Evolutionary conservation across 2,113 vertebrate species (phyloP), one percentile per base, ranked within the genome.

Genomic region (Martes martes): DNA sequence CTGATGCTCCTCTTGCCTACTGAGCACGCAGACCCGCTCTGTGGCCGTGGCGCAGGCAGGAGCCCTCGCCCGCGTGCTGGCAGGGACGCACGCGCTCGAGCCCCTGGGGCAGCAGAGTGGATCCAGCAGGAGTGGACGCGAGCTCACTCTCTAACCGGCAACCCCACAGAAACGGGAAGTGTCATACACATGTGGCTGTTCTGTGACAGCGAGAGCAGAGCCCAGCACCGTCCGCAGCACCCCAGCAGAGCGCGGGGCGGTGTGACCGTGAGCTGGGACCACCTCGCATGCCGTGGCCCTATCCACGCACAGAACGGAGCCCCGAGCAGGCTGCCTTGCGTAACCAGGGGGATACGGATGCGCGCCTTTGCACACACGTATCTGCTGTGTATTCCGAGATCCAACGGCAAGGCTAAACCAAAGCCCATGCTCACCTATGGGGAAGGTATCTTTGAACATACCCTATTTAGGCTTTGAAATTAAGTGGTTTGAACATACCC

Each of bases 291-390:
- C 47, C 0, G 24, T 1, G 33, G 45, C 24, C 6, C 23, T 3
- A 2, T 16, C 63, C 2, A 52, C 4, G 10, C 50, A 10, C 9
- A 10, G 47, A 26, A 4, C 0, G 3, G 47, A 33, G 76, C 24
- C 11, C 15, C 16, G 0, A 28, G 63, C 45, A 24, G 6, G 45
- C 31, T 7, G 21, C 71, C 61, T 5, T 5, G 5, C 8, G 21
- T 73, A 23, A 59, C 3, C 71, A 13, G n/a, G 50, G 4, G 55
- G 26, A 13, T 0, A 15, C 0, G 6, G 39, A 3, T 1, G 7
- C 4, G 1, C 50, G 1, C 57, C 7, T 6, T 2, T 0, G 23
- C 3, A 0, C 2, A 4, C 3, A 1, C 4, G 10, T 0, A 2
- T 24, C 1, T n/a, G 89, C 73, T 78, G 67, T 33, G 21, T 7